Evolutionary conservation across 2,113 vertebrate genomes (phyloP), one percentile per base, ranked within the genome.

Genomic region (Stegostoma tigrinum): DNA sequence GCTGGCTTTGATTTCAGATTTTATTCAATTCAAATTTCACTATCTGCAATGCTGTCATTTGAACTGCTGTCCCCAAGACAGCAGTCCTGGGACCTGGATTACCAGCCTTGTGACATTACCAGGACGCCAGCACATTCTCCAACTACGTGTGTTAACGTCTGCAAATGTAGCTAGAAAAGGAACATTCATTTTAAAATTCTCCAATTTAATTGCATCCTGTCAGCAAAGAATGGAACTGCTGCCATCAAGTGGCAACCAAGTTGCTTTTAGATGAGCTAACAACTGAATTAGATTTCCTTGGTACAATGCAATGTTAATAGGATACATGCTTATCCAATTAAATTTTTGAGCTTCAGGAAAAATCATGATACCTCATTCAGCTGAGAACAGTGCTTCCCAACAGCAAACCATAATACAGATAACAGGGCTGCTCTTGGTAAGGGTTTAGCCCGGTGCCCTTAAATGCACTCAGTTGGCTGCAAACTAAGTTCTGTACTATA

Each of bases 191-290:
- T 67, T 19, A 42, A 68, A 42, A 94, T 34, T 8, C 38, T 94
- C n/a, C 42, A 94, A 94, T 68, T 94, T 68, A 70, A 27, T 27
- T 48, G 27, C 66, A 78, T n/a, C 42, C 27, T 42, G 21, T 70
- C 42, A 94, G 3, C 10, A 91, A 61, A 91, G 87, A 15, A 64
- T 91, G 52, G 30, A 70, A 48, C 93, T 94, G n/a, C 68, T 95
- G 67, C 52, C 94, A 95, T 72, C 94, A 75, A 52, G 93, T 72
- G 93, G 67, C 38, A 95, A 95, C 42, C 6, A 27, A 94, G 10
- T 38, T 91, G 61, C 55, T 42, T 48, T 23, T 61, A 34, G 17
- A 1, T n/a, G 61, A 34, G 55, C 21, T 91, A 1, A 66, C 17
- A 34, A 0, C 52, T 64, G 0, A 55, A 66, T 64, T 91, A n/a